phyloP scores from a whole-genome alignment of 2,888 invertebrate species.

The Diaphora mendica region DNA sequence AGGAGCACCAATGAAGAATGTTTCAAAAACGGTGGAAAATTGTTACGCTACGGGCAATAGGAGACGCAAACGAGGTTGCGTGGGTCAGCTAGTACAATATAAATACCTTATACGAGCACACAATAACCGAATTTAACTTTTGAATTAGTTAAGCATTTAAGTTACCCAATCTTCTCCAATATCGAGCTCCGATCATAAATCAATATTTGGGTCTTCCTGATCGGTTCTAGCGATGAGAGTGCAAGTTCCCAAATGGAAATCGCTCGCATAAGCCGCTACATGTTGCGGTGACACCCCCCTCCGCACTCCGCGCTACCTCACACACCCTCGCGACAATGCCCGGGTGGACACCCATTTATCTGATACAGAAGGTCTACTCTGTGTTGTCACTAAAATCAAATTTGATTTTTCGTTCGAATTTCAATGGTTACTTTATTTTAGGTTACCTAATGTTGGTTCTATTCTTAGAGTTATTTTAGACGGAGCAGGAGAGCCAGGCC shows the following conservation, averaged over 20 bases:
- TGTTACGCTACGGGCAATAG: too few species aligned
- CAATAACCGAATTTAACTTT: neutral
- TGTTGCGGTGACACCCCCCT: conserved; percentile 33
- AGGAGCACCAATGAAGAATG: too few species aligned
- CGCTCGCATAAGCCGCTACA: conserved; percentile 36
- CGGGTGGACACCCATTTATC: neutral
- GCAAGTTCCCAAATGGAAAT: conserved; percentile 39
- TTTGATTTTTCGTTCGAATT: neutral
- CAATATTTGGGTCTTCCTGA: conserved; percentile 27
- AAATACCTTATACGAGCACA: too few species aligned
- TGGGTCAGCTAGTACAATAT: too few species aligned
- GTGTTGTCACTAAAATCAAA: neutral
- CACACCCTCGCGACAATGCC: conserved; percentile 5
- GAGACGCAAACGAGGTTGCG: too few species aligned
- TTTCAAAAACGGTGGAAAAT: too few species aligned
- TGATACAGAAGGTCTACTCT: conserved; percentile 9
- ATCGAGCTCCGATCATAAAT: conserved; percentile 23
- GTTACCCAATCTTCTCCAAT: neutral
- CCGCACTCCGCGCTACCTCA: neutral
- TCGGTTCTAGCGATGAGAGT: conserved; percentile 15
- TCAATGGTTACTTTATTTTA: neutral
- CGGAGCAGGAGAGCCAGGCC: too few species aligned
- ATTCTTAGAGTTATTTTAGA: too few species aligned
- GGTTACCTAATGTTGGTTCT: neutral
- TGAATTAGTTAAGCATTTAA: neutral